These are phyloP conservation scores for Odocoileus hemionus DNA, from an alignment of 2,113 vertebrate genomes.

Conservation along the genomic window DNA sequence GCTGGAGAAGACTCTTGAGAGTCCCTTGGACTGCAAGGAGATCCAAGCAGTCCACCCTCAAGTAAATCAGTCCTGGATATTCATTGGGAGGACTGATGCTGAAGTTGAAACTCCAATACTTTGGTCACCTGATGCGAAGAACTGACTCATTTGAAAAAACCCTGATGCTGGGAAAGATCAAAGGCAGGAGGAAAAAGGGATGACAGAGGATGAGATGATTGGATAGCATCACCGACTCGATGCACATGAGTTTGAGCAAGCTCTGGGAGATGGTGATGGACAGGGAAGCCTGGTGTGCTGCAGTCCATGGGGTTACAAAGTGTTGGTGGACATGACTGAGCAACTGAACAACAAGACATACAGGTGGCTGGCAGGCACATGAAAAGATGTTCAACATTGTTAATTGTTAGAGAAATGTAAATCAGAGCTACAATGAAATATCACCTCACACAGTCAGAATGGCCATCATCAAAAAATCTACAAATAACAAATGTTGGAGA, in stretches of 20 bases:
- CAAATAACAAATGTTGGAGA: neutral
- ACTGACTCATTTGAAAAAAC: neutral
- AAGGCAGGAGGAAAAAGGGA: neutral
- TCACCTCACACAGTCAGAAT: neutral
- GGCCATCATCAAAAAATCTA: neutral
- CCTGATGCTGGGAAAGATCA: neutral
- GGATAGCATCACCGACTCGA: neutral
- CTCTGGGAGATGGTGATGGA: fast-evolving
- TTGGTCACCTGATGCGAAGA: neutral
- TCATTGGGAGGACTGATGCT: neutral
- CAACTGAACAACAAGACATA: neutral
- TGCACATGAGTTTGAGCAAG: neutral
- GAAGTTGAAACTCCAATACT: neutral
- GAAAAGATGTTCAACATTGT: neutral
- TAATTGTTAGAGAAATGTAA: neutral
- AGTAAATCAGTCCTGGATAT: neutral
- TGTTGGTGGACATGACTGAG: neutral
- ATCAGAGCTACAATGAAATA: neutral
- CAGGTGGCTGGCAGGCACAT: neutral
- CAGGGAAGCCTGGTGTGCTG: neutral
- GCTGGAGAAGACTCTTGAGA: neutral
- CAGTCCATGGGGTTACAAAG: neutral
- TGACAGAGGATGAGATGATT: neutral
- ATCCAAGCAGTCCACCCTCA: neutral
- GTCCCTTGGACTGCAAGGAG: neutral